A percentile compares a stretch with the other conserved stretches of the same genome.
Evolutionary conservation across 2,113 vertebrate genomes (phyloP).

Genomic region (Atrichornis clamosus): DNA sequence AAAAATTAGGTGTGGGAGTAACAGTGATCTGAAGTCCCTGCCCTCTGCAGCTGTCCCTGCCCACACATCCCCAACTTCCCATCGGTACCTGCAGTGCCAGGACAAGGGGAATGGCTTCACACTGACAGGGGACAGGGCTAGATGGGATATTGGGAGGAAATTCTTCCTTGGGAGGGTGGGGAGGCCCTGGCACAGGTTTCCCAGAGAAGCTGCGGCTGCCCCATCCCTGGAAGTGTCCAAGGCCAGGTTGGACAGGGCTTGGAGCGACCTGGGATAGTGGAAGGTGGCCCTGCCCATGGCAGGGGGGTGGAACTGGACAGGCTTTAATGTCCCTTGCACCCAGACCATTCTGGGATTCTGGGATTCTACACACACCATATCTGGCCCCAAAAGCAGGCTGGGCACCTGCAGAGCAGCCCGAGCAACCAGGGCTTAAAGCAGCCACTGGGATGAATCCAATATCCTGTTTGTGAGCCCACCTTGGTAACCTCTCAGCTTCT

Average conservation of each 20-base stretch:
- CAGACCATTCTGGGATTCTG: background rate
- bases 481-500: background rate
- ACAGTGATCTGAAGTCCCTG: fast-evolving
- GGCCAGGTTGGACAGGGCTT: background rate
- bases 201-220: background rate
- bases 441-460: background rate
- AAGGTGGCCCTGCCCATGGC: fast-evolving
- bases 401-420: background rate
- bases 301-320: background rate
- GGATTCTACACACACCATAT: background rate
- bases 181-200: background rate
- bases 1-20: background rate
- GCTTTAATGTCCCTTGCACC: background rate
- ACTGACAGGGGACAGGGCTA: background rate
- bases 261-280: background rate
- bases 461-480: background rate
- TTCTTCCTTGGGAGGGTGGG: background rate
- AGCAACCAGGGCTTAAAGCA: background rate
- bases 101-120: background rate
- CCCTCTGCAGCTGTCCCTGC: background rate
- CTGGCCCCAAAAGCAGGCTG: background rate
- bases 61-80: background rate
- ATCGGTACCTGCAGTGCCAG: background rate
- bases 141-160: background rate
- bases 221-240: background rate